Conservation (phyloP, 2,888 invertebrate genomes). For the Lathronympha strigana region DNA sequence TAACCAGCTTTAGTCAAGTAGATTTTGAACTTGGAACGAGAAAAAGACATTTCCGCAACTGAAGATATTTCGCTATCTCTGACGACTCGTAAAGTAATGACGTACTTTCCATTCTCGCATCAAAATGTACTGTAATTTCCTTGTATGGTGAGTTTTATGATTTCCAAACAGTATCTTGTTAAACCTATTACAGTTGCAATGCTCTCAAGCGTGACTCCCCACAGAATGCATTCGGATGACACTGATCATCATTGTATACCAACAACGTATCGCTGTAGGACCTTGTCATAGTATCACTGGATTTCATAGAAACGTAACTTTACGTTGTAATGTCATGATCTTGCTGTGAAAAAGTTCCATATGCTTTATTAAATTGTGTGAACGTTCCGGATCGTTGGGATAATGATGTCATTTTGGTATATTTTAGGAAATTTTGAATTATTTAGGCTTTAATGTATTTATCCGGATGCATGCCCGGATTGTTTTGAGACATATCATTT, state of each 20-base stretch:
- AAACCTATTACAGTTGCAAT: conserved; percentile 2
- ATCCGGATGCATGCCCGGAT: conserved; percentile 22
- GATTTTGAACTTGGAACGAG: no score
- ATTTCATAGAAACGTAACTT: neutral
- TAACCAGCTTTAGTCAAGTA: no score
- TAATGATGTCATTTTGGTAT: conserved; percentile 27
- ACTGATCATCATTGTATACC: conserved; percentile 16
- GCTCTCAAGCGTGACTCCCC: conserved; percentile 22
- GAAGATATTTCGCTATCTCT: no score
- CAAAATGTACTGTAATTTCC: no score
- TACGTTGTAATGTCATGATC: neutral
- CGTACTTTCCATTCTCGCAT: no score
- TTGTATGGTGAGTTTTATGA: neutral
- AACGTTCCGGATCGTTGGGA: conserved; percentile 13
- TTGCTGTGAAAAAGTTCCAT: conserved; percentile 1
- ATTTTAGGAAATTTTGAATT: conserved; percentile 3
- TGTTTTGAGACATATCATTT: conserved; percentile 1
- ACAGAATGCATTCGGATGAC: conserved; percentile 12
- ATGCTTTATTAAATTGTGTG: conserved; percentile 7
- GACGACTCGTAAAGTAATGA: no score
- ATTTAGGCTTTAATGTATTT: conserved; percentile 5
- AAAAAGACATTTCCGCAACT: no score
- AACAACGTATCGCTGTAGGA: neutral
- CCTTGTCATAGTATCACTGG: conserved; percentile 3
- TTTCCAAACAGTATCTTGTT: neutral